phyloP scores from a whole-genome alignment of 2,113 vertebrate genomes.

The Isurus oxyrinchus region DNA sequence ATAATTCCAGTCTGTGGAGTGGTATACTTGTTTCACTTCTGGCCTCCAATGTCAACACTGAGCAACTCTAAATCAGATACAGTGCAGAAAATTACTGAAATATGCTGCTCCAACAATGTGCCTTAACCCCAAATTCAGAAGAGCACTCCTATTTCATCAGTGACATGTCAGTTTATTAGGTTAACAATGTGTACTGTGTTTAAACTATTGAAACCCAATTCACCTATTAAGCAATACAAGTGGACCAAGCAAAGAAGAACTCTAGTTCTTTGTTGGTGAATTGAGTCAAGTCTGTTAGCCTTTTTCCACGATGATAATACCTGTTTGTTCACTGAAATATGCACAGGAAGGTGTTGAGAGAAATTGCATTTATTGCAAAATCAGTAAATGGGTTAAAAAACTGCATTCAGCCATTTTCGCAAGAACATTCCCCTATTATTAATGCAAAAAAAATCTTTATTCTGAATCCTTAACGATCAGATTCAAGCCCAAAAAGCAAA shows the following conservation, averaged over 20 bases:
- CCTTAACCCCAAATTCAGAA: background rate
- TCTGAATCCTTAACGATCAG: too few species aligned
- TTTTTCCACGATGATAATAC: background rate
- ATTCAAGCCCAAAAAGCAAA: too few species aligned
- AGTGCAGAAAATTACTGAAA: background rate
- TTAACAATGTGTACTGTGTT: background rate
- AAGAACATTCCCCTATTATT: too few species aligned
- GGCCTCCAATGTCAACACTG: background rate
- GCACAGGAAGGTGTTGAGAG: background rate
- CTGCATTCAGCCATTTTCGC: too few species aligned
- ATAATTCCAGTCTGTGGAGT: too few species aligned
- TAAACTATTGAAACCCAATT: background rate
- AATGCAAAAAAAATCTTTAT: too few species aligned
- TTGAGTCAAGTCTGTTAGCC: background rate
- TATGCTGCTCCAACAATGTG: background rate
- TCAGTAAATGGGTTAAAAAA: too few species aligned
- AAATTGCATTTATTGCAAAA: background rate
- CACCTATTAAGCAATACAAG: background rate
- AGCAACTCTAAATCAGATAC: background rate
- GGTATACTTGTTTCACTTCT: too few species aligned
- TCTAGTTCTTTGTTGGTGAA: background rate
- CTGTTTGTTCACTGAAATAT: background rate
- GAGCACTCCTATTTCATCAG: background rate
- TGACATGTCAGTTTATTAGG: background rate
- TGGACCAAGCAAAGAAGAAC: background rate